Evolutionary conservation across 2,797 vertebrate genomes (phyloP), one percentile per base, ranked within the genome.

Genomic region (Atherinosoma microstoma): DNA sequence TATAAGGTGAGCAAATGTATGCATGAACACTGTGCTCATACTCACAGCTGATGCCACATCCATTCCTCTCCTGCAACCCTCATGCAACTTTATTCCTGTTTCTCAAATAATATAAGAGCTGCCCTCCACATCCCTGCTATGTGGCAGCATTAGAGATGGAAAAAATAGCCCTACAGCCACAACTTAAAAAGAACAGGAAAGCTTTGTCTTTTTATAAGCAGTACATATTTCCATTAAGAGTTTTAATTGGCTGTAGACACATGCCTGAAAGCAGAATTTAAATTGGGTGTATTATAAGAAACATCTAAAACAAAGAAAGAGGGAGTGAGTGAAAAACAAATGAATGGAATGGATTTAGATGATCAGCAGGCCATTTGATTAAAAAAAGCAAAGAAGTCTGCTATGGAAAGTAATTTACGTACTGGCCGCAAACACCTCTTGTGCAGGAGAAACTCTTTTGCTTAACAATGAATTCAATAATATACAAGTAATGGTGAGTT

Each of bases 221-320:
- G 71, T 54, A 78, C 86, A 82, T 60, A 72, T 91, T 89, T 91
- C 79, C 72, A 88, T 90, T 84, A 89, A 63, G 64, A 62, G 65
- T 84, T 88, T 89, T 89, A 89, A 92, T 89, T 91, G 85, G 84
- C 79, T 24, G 8, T 71, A 75, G 81, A 83, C 80, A 66, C 34
- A 65, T 36, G 70, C 73, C 84, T 82, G 27, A 80, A 68, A 87
- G 89, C 63, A 1, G 67, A 74, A 84, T 81, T 85, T 11, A 82
- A 84, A 91, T 89, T 35, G 73, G 57, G 53, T 34, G 45, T 68
- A 63, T 80, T 83, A 78, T 71, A 57, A 34, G 58, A 78, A 86
- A 78, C 56, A 58, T 61, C 45, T 65, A 70, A 86, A 82, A 73
- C 67, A 76, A 82, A 84, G 79, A 61, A 74, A 80, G 53, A 35